Evolutionary conservation across 1,140 invertebrate genomes (phyloP), one percentile per base, ranked within the genome.

Genomic region (Listronotus bonariensis): DNA sequence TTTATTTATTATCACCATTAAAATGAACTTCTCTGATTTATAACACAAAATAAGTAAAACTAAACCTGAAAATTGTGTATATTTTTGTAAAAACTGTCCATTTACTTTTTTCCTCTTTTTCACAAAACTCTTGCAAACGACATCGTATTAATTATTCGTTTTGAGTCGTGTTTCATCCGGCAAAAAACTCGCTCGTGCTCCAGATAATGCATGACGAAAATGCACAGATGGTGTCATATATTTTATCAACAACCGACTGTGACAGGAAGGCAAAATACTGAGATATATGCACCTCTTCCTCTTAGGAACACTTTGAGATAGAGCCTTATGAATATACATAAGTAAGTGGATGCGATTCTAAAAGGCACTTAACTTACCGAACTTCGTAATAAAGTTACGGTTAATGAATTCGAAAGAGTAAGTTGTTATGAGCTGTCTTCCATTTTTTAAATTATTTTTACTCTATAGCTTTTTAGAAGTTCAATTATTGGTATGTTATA

Each of bases 211-310:
- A 58, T 58, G 56, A 58, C 56, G 56, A 58, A 58, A 43, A 58
- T 42, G 45, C 56, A 58, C 56, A 58, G 56, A 46, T 58, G 54
- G 42, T 31, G 32, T 48, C 41, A 58, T 58, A 58, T 58, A 58
- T 58, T 58, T 58, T 31, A 34, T 43, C 34, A 58, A 58, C 56
- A 58, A 58, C 54, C 54, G 15, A 56, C 42, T 58, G 56, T 58
- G 56, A 58, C 56, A 48, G 56, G 45, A 48, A 36, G 34, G 34
- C 8, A 12, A 36, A 36, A 36, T 36, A 14, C 14, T 20, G 56
- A 48, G 45, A 58, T 58, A 58, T 58, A 58, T 58, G 56, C 56
- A 58, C 56, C 43, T 58, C 56, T 58, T 58, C 56, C 56, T 58
- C 45, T 58, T 34, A 41, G 42, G 15, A 36, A 31, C 56, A 17